phyloP scores from a whole-genome alignment of 1,140 invertebrate species.

The Aphelinus atriplicis region DNA sequence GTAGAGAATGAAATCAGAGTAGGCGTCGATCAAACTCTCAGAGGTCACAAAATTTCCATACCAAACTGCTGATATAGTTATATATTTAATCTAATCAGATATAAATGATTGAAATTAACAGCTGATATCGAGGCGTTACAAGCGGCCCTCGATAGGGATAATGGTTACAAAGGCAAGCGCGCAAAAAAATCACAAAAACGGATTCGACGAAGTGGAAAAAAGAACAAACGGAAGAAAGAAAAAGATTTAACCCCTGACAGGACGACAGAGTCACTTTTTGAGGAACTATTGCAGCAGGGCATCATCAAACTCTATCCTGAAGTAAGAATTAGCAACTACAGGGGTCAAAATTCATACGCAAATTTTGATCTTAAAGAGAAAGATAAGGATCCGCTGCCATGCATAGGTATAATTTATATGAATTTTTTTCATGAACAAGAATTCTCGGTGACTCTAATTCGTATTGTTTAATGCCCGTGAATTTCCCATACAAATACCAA shows the following conservation, averaged over 20 bases:
- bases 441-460: no score
- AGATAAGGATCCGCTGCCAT: constrained; percentile 70
- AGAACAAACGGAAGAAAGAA: constrained; percentile 92
- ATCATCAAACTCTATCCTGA: constrained; percentile 86
- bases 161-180: constrained; percentile 79
- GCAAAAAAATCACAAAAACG: constrained; percentile 83
- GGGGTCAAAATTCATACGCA: constrained; percentile 84
- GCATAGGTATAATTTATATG: constrained; percentile 50
- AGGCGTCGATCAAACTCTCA: constrained; percentile 86
- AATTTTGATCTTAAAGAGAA: constrained; percentile 65
- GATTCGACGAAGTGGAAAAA: constrained; percentile 82
- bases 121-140: constrained; percentile 63
- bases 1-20: constrained; percentile 86
- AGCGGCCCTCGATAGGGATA: constrained; percentile 80
- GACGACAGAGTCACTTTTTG: constrained; percentile 88
- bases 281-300: constrained; percentile 89
- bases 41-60: constrained; percentile 60
- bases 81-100: no score
- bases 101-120: constrained; percentile 18
- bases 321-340: constrained; percentile 76
- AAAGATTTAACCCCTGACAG: constrained; percentile 95
- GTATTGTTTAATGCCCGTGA: no score
- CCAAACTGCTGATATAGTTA: not conserved
- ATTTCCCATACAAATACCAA: no score
- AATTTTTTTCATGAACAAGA: not conserved